Evolutionary conservation across 2,113 vertebrate species (phyloP).

Genomic region (Rhynchomys soricoides): DNA sequence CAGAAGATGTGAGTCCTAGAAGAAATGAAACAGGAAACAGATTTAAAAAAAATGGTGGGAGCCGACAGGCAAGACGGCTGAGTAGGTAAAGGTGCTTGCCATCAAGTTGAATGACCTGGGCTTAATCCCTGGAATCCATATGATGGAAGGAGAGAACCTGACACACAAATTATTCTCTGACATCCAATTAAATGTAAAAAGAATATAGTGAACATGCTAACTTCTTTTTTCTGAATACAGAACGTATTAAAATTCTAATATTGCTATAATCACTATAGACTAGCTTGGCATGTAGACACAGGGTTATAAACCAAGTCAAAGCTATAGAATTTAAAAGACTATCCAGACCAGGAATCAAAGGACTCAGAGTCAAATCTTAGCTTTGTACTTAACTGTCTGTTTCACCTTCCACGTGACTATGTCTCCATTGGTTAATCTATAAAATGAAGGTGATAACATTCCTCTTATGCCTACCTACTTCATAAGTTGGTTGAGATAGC

Average conservation of each 20-base stretch:
- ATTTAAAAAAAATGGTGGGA: not conserved
- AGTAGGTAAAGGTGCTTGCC: not conserved
- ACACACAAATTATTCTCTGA: not conserved
- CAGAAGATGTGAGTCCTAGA: not conserved
- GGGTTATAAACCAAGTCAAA: not conserved
- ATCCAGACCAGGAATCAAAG: slow-evolving; percentile 29
- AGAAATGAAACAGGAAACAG: slow-evolving; percentile 19
- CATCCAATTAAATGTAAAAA: not conserved
- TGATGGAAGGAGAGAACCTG: not conserved
- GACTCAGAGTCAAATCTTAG: not conserved
- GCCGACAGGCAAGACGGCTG: not conserved
- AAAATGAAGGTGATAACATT: not conserved
- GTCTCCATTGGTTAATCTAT: slow-evolving; percentile 13
- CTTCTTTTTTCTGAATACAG: not conserved
- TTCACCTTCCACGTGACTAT: slow-evolving; percentile 11
- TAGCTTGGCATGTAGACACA: not conserved
- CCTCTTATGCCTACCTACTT: not conserved
- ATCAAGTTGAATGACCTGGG: no score
- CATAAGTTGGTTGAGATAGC: not conserved
- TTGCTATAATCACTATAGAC: slow-evolving; percentile 16
- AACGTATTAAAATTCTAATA: slow-evolving; percentile 23
- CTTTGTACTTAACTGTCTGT: not conserved
- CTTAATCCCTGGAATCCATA: not conserved
- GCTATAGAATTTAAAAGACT: slow-evolving; percentile 9
- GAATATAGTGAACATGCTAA: not conserved